Conservation (phyloP, 2,888 invertebrate genomes). For the Cerastis leucographa region DNA sequence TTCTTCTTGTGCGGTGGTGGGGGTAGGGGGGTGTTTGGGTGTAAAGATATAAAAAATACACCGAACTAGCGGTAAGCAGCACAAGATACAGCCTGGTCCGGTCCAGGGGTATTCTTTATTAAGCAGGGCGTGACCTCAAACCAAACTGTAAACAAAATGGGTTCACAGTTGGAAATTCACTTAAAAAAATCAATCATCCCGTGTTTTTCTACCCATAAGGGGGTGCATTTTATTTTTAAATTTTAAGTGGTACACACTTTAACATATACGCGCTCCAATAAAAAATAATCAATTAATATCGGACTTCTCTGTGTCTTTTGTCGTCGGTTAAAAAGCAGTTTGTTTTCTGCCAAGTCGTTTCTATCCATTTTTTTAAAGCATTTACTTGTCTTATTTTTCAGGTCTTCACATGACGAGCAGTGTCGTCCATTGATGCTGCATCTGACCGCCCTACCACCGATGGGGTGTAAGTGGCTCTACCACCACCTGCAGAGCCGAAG, state of each 20-base stretch:
- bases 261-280: too few relatives aligned
- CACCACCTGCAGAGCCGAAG: conserved; percentile 18
- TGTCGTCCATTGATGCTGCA: neutral
- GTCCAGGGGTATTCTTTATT: too few relatives aligned
- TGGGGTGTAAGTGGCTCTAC: conserved; percentile 43
- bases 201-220: too few relatives aligned
- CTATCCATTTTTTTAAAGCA: neutral
- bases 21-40: too few relatives aligned
- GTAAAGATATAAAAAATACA: neutral
- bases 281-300: too few relatives aligned
- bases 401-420: neutral
- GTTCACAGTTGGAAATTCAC: too few relatives aligned
- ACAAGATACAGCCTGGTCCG: neutral
- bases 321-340: neutral
- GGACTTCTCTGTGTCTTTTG: too few relatives aligned
- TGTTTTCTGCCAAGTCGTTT: neutral
- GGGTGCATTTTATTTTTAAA: too few relatives aligned
- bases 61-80: neutral
- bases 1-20: neutral
- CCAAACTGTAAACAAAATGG: too few relatives aligned
- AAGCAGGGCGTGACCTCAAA: too few relatives aligned
- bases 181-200: too few relatives aligned
- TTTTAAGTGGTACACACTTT: too few relatives aligned
- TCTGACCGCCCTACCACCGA: neutral
- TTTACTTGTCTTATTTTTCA: neutral